Evolutionary conservation across 2,113 vertebrate genomes (phyloP).

Genomic region (Naja naja): DNA sequence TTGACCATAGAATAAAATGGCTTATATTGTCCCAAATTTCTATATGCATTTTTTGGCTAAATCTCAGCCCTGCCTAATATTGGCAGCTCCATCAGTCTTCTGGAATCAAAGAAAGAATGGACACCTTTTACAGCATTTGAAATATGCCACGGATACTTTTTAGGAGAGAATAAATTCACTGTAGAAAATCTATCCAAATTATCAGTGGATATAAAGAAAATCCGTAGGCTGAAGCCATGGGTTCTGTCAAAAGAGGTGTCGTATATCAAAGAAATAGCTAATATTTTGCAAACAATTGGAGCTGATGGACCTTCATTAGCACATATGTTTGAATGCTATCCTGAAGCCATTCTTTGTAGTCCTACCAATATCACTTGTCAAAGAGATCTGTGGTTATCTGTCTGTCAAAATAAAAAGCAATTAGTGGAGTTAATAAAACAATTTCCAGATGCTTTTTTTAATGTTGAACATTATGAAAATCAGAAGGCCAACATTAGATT

Average conservation of each 20-base stretch:
- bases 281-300: constrained; percentile 80
- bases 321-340: constrained; percentile 78
- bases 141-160: constrained; percentile 36
- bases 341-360: constrained; percentile 82
- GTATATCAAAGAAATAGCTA: constrained; percentile 78
- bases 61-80: constrained; percentile 3
- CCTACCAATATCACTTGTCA: constrained; percentile 77
- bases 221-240: constrained; percentile 85
- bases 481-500: constrained; percentile 81
- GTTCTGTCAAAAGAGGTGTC: constrained; percentile 77
- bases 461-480: constrained; percentile 71
- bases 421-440: constrained; percentile 84
- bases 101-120: background rate
- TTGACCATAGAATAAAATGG: background rate
- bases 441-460: constrained; percentile 92
- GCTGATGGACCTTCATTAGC: constrained; percentile 70
- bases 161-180: constrained; percentile 71
- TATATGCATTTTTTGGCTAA: constrained; percentile 39
- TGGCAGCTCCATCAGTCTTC: background rate
- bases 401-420: constrained; percentile 79
- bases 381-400: constrained; percentile 80
- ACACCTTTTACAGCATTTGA: constrained; percentile 3
- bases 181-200: constrained; percentile 75
- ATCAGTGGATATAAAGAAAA: constrained; percentile 83
- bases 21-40: background rate